phyloP scores from a whole-genome alignment of 2,888 invertebrate species.

The Oxycera nigricornis region DNA sequence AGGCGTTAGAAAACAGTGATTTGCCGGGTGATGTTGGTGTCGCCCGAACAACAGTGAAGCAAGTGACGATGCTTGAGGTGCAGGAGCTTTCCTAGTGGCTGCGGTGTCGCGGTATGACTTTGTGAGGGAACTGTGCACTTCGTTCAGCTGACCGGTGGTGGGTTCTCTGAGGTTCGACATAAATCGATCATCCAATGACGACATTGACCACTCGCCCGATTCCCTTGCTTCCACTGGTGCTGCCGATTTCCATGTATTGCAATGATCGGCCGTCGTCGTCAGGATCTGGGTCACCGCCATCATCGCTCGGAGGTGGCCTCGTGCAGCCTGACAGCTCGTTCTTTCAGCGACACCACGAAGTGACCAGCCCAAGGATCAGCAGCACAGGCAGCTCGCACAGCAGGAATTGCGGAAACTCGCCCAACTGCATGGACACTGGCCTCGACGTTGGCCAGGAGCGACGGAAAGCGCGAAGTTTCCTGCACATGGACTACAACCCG shows the following conservation, averaged over 20 bases:
- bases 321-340: constrained; percentile 61
- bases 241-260: constrained; percentile 43
- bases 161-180: neutral
- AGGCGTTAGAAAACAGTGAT: constrained; percentile 6
- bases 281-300: constrained; percentile 29
- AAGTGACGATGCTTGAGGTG: constrained; percentile 14
- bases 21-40: constrained; percentile 10
- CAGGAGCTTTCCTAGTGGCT: constrained; percentile 35
- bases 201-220: constrained; percentile 50
- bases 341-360: constrained; percentile 56
- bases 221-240: constrained; percentile 42
- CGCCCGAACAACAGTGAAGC: constrained; percentile 1
- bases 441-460: constrained; percentile 44
- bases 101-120: constrained; percentile 42
- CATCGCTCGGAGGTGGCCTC: constrained; percentile 40
- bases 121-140: constrained; percentile 45
- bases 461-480: neutral
- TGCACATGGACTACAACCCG: constrained; percentile 40
- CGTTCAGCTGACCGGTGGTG: constrained; percentile 46
- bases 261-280: constrained; percentile 42
- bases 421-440: constrained; percentile 22
- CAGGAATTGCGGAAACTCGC: neutral
- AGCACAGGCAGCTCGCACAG: constrained; percentile 36
- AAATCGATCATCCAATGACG: constrained; percentile 48
- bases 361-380: constrained; percentile 56